phyloP scores from a whole-genome alignment of 2,113 vertebrate species.

The Serinus canaria region DNA sequence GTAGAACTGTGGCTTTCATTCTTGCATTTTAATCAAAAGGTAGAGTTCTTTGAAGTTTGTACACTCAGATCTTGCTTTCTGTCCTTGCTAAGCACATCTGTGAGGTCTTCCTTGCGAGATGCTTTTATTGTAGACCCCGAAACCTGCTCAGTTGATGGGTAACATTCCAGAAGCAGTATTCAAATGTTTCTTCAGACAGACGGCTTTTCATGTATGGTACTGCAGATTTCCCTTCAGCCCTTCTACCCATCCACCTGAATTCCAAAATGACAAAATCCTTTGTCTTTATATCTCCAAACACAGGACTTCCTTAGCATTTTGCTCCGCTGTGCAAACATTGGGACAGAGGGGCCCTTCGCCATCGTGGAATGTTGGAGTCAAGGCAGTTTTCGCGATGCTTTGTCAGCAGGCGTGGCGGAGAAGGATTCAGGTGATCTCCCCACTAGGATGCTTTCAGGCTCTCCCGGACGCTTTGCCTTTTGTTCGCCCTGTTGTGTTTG shows the following conservation, averaged over 20 bases:
- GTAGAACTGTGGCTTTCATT: conserved; percentile 65
- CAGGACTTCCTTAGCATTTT: not conserved
- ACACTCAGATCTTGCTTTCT: conserved; percentile 24
- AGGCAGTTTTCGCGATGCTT: conserved; percentile 12
- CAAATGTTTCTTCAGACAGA: not conserved
- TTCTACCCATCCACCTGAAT: conserved; percentile 3
- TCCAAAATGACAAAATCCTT: not conserved
- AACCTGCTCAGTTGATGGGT: conserved; percentile 38
- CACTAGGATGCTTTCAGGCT: conserved; percentile 57
- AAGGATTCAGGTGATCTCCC: not conserved
- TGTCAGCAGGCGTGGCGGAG: not conserved
- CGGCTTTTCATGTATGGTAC: not conserved
- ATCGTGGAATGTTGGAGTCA: conserved; percentile 28
- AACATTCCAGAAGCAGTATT: conserved; percentile 28
- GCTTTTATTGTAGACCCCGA: conserved; percentile 42
- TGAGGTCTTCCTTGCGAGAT: conserved; percentile 53
- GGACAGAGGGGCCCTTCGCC: not conserved
- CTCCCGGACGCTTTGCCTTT: conserved; percentile 39
- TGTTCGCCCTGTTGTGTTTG: conserved; percentile 69
- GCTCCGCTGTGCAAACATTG: not conserved
- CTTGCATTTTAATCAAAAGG: conserved; percentile 54
- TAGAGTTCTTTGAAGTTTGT: not conserved
- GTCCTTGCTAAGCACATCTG: conserved; percentile 51
- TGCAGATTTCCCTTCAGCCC: not conserved
- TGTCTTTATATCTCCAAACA: conserved; percentile 33